Evolutionary conservation across 2,888 invertebrate species (phyloP), one percentile per base, ranked within the genome.

Genomic region (Arrhopalites spinosus): DNA sequence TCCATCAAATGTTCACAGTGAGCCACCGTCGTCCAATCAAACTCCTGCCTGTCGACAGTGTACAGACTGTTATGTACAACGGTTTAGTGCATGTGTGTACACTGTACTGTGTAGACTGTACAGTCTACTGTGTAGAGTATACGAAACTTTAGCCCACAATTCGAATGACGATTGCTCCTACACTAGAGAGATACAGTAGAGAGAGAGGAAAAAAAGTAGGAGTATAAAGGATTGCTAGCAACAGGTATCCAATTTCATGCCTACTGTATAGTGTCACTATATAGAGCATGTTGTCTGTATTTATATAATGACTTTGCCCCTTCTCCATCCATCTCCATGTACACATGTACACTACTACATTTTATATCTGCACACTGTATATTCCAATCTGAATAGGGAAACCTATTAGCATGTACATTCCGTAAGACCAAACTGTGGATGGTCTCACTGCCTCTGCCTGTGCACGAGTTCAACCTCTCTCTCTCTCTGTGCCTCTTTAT

Each of bases 211-310:
- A 50, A 2, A 53, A n/a, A 59, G 23, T 20, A 3, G 15, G 50
- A 50, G n/a, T n/a, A n/a, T n/a, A 15, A n/a, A 50, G 50, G 8
- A 59, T n/a, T 15, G 25, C 25, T 59, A 59, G 59, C 59, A 59
- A 59, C 59, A 59, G 59, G 59, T 59, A 59, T 59, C 59, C 59
- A 59, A 59, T 59, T 59, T 59, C 59, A 59, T 59, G 13, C 59
- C 13, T 27, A 27, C 59, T 23, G 25, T 27, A 8, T 53, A 20
- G 25, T 59, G n/a, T 27, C 20, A 59, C 59, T 15, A 13, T 25
- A 23, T 25, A 13, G 1, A 13, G 25, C 25, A 59, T 27, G 59
- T 25, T 36, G 36, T 61, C 7, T 53, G 25, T 61, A 3, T 25
- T 8, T n/a, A n/a, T n/a, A n/a, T 61, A 61, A 23, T 61, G 61